Evolutionary conservation across 2,797 vertebrate species (phyloP), one percentile per base, ranked within the genome.

Genomic region (Rhinophrynus dorsalis): DNA sequence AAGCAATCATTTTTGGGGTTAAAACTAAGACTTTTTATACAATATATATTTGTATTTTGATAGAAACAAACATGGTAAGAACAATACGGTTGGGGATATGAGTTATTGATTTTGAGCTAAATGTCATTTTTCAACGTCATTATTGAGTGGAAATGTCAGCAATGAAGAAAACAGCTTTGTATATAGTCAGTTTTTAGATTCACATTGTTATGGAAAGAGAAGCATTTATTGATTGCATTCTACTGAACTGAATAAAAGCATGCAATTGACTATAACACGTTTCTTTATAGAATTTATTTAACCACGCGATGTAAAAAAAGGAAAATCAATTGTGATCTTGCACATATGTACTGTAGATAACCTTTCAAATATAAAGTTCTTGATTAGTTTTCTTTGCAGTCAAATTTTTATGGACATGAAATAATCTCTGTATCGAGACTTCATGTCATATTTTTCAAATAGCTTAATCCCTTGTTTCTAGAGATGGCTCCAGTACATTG

Each of bases 71-170:
- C 40, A 67, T 40, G 11, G 47, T 15, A 67, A 54, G 32, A 66
- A 73, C 62, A 73, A 67, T 73, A 58, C 55, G 18, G 54, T 73
- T 35, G 37, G 70, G 70, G 54, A 60, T 73, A 73, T 66, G 62
- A 67, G 62, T 60, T 73, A 73, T 73, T 21, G 70, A 73, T 73
- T 67, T 67, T 54, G 15, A 66, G 47, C 55, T 58, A 73, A 73
- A 73, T 73, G 70, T 73, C 70, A 73, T 73, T 73, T 67, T 73
- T 73, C 62, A 66, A 73, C 66, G 62, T 51, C 62, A 67, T 73
- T 73, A 73, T 73, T 73, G 70, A 73, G 55, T 64, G 62, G 47
- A 73, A 66, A 73, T 67, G 70, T 73, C 62, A 73, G 62, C 62
- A 54, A 50, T 37, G 42, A 40, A 26, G 55, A 73, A 73, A 59